Base-by-base conservation (phyloP, 2,113 vertebrate genomes). In the Amazona vittata region DNA sequence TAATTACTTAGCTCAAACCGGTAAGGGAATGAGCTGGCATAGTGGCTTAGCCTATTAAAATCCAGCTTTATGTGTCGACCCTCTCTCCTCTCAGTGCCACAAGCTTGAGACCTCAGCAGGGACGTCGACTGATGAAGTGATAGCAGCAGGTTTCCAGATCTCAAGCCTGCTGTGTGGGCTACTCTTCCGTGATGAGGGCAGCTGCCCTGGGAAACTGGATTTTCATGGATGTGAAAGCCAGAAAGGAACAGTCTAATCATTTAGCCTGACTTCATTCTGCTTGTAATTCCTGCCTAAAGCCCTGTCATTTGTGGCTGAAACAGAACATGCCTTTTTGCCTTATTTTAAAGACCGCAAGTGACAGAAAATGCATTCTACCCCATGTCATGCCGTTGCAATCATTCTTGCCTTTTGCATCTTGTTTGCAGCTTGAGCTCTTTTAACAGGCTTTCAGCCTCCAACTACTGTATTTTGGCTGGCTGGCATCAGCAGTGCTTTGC, bases 111-210 rank as follows among this genome's bases (percentile, higher is more conserved):
- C 70, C 94, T 92, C 89, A 50, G 76, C 93, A 80, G 97, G 96
- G 96, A 97, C 86, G 46, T 84, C 92, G 83, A 11, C 73, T 55
- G 93, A 96, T 98, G 97, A 97, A 92, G 93, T 98, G 97, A 86
- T 90, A 57, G 74, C 84, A 86, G 90, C 82, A 63, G 94, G 93
- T 91, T 95, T 97, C 95, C 96, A 98, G 97, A 96, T 94, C 96
- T 96, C 77, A 57, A 93, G 90, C 94, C 78, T 8, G 8, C 83
- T 33, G 95, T 93, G 95, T 92, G 35, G 70, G 84, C 97, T 97
- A 93, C 89, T 95, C 84, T 93, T 88, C 96, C 93, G 95, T 5
- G 33, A 94, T 89, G 94, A 96, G 95, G 68, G 96, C 71, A 94
- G 63, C 88, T 93, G 95, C 93, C 97, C 90, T 76, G 94, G 92